These are phyloP conservation scores for Nesoenas mayeri DNA, from an alignment of 2,113 vertebrate species.

Conservation along the genomic window DNA sequence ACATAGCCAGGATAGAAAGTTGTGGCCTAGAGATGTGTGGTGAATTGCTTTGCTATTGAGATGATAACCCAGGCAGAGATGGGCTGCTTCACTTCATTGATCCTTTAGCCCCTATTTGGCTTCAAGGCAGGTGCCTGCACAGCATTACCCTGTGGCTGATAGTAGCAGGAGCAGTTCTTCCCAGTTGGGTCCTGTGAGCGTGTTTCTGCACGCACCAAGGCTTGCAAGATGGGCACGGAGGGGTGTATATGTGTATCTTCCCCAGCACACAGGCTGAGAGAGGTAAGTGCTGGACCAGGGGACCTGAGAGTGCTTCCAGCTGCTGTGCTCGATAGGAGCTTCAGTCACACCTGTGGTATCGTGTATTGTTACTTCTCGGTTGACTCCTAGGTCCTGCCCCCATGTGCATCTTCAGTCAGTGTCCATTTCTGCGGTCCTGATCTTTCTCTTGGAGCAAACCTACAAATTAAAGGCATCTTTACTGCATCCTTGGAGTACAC, in stretches of 20 bases:
- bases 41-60: not conserved
- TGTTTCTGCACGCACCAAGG: not conserved
- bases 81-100: not conserved
- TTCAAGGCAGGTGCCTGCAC: too few relatives aligned
- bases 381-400: not conserved
- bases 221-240: not conserved
- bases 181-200: not conserved
- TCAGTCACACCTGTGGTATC: not conserved
- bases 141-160: too few relatives aligned
- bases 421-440: not conserved
- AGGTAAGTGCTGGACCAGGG: not conserved
- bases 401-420: not conserved
- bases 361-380: not conserved
- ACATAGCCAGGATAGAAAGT: not conserved
- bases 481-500: not conserved
- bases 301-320: not conserved
- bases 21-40: not conserved
- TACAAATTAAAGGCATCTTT: not conserved
- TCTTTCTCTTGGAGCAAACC: not conserved
- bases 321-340: not conserved
- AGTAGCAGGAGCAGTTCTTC: not conserved
- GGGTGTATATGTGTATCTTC: not conserved
- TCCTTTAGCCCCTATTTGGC: not conserved
- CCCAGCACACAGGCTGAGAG: not conserved
- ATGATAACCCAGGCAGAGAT: too few relatives aligned